These are phyloP conservation scores for Amitus sp. DNA, from an alignment of 2,888 invertebrate genomes.

Conservation along the genomic window DNA sequence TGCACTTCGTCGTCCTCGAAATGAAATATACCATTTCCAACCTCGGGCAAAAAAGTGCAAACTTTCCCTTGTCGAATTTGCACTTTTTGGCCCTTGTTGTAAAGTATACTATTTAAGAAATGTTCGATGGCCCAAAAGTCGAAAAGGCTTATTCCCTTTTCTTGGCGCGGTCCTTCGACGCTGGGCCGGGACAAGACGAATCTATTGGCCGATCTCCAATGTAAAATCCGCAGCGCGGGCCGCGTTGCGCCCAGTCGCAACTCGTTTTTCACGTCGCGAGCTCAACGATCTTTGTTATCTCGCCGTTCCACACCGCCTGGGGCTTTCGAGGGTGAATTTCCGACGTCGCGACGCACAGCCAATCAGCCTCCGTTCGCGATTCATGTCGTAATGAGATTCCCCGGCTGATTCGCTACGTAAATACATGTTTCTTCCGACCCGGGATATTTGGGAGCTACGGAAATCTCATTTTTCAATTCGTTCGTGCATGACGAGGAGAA, in stretches of 20 bases:
- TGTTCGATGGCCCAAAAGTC: constrained; percentile 44
- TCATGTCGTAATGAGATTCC: constrained; percentile 6
- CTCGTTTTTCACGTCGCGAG: constrained; percentile 14
- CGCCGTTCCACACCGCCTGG: constrained; percentile 6
- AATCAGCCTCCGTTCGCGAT: background rate
- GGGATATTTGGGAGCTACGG: background rate
- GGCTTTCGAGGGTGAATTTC: constrained; percentile 5
- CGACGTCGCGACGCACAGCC: background rate
- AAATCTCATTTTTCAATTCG: no score
- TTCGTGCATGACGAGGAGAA: no score
- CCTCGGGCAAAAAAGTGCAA: no score
- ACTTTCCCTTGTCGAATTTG: no score
- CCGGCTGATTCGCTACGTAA: background rate
- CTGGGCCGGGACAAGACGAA: constrained; percentile 42
- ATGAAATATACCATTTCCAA: no score
- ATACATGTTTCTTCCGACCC: background rate
- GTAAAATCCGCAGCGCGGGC: constrained; percentile 29
- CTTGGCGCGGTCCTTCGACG: constrained; percentile 38
- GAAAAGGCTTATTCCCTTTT: constrained; percentile 44
- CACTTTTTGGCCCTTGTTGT: no score
- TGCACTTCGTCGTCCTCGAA: no score
- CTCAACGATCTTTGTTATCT: constrained; percentile 26
- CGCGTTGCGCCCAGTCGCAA: constrained; percentile 22
- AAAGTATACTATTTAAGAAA: no score
- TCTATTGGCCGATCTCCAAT: constrained; percentile 46